A percentile compares a stretch with the other conserved stretches of the same genome.
These are phyloP conservation scores for Macropis europaea DNA, from an alignment of 2,888 invertebrate genomes.

Conservation along the genomic window DNA sequence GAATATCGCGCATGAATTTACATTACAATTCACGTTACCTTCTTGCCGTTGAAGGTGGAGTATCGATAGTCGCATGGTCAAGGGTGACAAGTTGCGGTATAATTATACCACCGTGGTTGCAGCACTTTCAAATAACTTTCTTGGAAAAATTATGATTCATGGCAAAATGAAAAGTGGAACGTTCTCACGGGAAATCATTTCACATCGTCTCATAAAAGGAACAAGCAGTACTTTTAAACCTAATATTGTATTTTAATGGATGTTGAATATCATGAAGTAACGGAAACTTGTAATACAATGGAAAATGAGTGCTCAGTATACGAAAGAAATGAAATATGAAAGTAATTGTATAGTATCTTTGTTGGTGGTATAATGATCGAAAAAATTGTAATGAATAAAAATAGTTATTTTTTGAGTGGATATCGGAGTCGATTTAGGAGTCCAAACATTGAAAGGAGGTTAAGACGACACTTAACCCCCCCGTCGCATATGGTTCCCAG, in stretches of 20 bases:
- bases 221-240: no score
- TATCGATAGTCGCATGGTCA: slow-evolving; percentile 32
- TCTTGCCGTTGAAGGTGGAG: slow-evolving; percentile 27
- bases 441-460: slow-evolving; percentile 61
- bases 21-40: slow-evolving; percentile 48
- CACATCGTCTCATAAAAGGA: not conserved
- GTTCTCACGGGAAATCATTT: not conserved
- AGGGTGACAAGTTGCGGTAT: slow-evolving; percentile 52
- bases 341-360: no score
- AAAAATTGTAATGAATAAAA: not conserved
- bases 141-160: slow-evolving; percentile 15
- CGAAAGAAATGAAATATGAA: no score
- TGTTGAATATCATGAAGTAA: not conserved
- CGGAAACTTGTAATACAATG: no score
- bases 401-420: slow-evolving; percentile 11
- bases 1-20: slow-evolving; percentile 36
- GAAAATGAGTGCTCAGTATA: no score
- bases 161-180: not conserved
- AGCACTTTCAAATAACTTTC: slow-evolving; percentile 25
- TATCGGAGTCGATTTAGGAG: slow-evolving; percentile 49
- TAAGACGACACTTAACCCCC: slow-evolving; percentile 66
- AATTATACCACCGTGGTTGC: slow-evolving; percentile 34
- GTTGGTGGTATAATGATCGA: no score
- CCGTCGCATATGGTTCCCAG: slow-evolving; percentile 62
- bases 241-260: no score